Evolutionary conservation across 2,888 invertebrate species (phyloP).

Genomic region (Ectemnius cavifrons): DNA sequence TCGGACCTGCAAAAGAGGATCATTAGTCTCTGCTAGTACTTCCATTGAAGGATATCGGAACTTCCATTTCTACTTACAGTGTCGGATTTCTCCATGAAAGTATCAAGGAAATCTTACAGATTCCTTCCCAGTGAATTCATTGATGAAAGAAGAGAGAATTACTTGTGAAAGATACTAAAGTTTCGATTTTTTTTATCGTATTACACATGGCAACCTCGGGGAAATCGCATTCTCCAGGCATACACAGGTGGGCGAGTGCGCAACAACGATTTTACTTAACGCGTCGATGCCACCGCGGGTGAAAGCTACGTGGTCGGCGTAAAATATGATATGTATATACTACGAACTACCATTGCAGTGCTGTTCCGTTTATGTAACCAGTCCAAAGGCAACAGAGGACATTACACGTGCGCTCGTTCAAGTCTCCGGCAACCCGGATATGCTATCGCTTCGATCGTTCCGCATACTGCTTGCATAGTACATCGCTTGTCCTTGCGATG

Average conservation of each 20-base stretch:
- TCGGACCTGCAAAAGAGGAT: background rate
- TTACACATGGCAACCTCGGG: too few species aligned
- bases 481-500: constrained; percentile 22
- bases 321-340: too few species aligned
- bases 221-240: too few species aligned
- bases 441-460: background rate
- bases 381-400: constrained; percentile 11
- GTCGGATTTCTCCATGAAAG: too few species aligned
- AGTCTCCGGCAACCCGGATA: constrained; percentile 36
- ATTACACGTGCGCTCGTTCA: constrained; percentile 55
- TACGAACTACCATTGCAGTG: constrained; percentile 24
- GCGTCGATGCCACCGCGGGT: constrained; percentile 12
- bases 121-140: too few species aligned
- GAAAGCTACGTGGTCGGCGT: constrained; percentile 48
- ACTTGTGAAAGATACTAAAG: too few species aligned
- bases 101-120: too few species aligned
- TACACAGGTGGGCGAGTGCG: too few species aligned
- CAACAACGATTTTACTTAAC: background rate
- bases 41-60: too few species aligned
- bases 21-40: background rate
- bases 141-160: too few species aligned
- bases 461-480: background rate
- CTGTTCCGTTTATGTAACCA: constrained; percentile 44
- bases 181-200: too few species aligned
- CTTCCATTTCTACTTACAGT: too few species aligned